These are phyloP conservation scores for Gobio gobio DNA, from an alignment of 2,113 vertebrate species.

Conservation along the genomic window DNA sequence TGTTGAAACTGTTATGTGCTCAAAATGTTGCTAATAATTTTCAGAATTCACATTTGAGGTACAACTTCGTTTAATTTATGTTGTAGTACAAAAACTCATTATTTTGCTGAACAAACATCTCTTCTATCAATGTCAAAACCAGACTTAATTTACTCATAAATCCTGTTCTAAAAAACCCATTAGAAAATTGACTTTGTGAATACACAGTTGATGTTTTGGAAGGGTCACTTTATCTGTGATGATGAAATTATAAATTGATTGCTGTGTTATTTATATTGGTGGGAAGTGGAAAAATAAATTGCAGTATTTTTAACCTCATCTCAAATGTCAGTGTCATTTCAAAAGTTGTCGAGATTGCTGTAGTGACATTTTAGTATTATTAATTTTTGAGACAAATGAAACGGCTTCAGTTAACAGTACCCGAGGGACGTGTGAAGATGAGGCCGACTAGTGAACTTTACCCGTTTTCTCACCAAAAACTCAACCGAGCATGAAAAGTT, in stretches of 20 bases:
- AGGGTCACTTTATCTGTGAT: background rate
- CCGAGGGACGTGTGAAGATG: background rate
- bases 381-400: background rate
- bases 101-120: background rate
- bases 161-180: background rate
- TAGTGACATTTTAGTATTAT: background rate
- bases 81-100: background rate
- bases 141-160: constrained; percentile 8
- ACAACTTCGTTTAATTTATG: background rate
- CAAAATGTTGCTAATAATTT: background rate
- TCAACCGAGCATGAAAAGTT: constrained; percentile 40
- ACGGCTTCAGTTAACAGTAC: background rate
- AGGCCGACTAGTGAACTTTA: background rate
- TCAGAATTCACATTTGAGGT: background rate
- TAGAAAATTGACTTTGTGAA: background rate
- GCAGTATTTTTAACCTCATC: background rate
- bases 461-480: constrained; percentile 18
- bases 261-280: background rate
- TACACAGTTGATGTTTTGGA: background rate
- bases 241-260: background rate
- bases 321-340: background rate
- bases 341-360: background rate
- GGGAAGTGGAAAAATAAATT: background rate
- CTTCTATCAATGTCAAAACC: background rate
- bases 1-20: background rate